These are phyloP conservation scores for Zaprionus bogoriensis DNA, from an alignment of 2,888 invertebrate genomes.

Conservation along the genomic window DNA sequence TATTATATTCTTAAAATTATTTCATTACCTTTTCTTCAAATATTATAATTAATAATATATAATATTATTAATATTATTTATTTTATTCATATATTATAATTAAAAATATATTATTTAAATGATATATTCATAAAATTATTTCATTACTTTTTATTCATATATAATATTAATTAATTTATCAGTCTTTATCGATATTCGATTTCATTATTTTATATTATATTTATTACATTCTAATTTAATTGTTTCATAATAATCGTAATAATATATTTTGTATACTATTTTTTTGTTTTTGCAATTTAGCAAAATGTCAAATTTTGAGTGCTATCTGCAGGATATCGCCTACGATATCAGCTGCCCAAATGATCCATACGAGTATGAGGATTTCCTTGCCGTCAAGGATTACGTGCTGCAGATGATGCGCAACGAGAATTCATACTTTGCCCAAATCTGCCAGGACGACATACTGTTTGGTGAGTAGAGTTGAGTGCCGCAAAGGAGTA, in stretches of 20 bases:
- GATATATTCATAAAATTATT: no score
- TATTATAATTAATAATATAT: no score
- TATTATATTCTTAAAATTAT: no score
- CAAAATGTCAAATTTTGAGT: constrained; percentile 40
- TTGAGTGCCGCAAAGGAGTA: not conserved
- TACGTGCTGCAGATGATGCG: constrained; percentile 31
- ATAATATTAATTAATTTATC: not conserved
- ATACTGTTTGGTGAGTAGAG: constrained; percentile 28
- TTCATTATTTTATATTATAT: no score
- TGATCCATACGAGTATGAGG: not conserved
- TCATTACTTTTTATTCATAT: no score
- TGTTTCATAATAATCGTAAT: no score
- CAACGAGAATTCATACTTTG: constrained; percentile 12
- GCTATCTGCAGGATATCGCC: constrained; percentile 18
- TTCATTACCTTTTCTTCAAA: no score
- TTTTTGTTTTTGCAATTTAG: no score
- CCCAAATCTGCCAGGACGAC: not conserved
- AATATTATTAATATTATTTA: no score
- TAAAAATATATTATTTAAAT: no score
- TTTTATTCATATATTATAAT: no score
- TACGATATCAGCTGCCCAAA: not conserved
- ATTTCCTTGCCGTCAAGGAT: constrained; percentile 34
- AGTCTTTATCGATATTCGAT: not conserved
- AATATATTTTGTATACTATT: not conserved
- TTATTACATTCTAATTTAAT: no score